Evolutionary conservation across 23 tunicate species (phyloP).

Genomic region (Halocynthia roretzi): DNA sequence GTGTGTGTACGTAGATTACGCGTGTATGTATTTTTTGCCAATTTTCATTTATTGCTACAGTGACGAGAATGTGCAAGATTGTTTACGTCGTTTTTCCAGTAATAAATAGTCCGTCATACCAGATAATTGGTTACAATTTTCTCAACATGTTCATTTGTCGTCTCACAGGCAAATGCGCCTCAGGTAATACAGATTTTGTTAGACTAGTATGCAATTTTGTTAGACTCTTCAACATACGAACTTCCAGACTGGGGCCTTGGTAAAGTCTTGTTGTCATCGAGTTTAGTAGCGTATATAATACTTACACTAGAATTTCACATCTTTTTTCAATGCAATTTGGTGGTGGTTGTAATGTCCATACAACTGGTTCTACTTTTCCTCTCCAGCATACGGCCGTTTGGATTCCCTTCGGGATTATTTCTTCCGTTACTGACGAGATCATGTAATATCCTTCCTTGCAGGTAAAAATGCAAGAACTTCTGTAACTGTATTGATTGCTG

Average conservation of each 20-base stretch:
- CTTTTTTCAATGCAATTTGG: background rate
- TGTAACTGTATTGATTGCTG: conserved; percentile 7
- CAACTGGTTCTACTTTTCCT: conserved; percentile 6
- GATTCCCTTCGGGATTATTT: background rate
- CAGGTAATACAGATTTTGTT: no score
- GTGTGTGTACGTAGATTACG: no score
- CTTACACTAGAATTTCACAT: conserved; percentile 16
- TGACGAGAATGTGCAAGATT: no score
- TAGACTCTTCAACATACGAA: background rate
- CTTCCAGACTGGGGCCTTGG: background rate
- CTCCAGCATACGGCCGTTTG: conserved; percentile 7
- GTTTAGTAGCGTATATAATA: background rate
- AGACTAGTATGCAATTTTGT: no score
- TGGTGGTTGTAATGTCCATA: conserved; percentile 11
- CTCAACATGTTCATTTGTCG: no score
- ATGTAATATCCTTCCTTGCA: conserved; percentile 12
- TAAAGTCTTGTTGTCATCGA: background rate
- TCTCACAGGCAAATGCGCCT: no score
- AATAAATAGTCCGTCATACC: no score
- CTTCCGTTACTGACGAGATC: background rate
- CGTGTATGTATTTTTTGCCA: no score
- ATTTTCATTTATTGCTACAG: no score
- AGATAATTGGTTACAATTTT: no score
- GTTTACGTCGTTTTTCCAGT: no score
- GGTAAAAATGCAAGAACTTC: background rate